Evolutionary conservation across 2,888 invertebrate species (phyloP), one percentile per base, ranked within the genome.

Genomic region (Gisinianus flammeolus): DNA sequence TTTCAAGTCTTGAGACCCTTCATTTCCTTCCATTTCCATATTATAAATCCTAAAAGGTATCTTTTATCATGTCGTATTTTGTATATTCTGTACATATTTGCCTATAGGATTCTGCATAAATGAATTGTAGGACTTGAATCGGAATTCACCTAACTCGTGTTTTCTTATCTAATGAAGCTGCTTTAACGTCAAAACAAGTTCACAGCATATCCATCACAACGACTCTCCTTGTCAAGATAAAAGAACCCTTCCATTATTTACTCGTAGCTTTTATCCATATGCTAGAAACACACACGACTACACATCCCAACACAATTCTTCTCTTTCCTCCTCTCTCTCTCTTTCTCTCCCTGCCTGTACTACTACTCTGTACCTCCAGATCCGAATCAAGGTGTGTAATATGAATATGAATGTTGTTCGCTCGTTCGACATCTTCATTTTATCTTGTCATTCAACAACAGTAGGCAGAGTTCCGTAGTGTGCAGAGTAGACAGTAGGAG

Each of bases 161-260:
- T 76, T 69, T 77, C 77, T 71, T 77, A 76, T 77, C 77, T 77
- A 70, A 64, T 62, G 62, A 52, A 54, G 69, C 31, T 54, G 69
- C 68, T 56, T 56, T 44, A 69, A 68, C 68, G 76, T 79, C 76
- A 74, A 79, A 79, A 79, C 79, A 79, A 79, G 74, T 77, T 70
- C 67, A 70, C 72, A 73, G 79, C 79, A 62, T 73, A 79, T 79
- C 79, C 72, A 79, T 79, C 79, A 76, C 71, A 24, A 44, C 26
- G 6, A 52, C 54, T 66, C 74, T 44, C 10, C 33, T 28, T 72
- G 44, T 68, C 76, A 52, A 33, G 33, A 67, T 67, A 31, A 67
- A 67, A 67, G 67, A 67, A 26, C 58, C 58, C 58, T 58, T 58
- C 58, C 26, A 58, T 26, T 22, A n/a, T 12, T 58, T 58, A 26